These are phyloP conservation scores for Scophthalmus maximus DNA, from an alignment of 2,113 vertebrate genomes.

Conservation along the genomic window DNA sequence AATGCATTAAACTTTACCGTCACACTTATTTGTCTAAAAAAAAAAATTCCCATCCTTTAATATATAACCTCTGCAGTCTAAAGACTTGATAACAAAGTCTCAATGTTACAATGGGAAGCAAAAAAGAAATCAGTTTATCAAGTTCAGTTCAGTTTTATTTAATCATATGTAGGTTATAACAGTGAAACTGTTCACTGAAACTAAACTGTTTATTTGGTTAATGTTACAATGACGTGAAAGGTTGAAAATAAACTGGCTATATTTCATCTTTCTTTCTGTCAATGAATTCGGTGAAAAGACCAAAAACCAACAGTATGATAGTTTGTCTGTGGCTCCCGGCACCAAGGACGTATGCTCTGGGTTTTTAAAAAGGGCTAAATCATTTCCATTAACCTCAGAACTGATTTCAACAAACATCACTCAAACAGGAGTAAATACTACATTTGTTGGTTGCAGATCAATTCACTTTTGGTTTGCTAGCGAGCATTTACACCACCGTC, in stretches of 20 bases:
- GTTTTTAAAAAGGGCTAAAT: background rate
- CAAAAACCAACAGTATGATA: background rate
- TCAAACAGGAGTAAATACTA: too few relatives aligned
- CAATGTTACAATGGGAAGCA: background rate
- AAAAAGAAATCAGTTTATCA: background rate
- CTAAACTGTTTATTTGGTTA: constrained; percentile 1
- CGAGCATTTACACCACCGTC: background rate
- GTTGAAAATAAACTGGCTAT: background rate
- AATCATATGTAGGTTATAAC: background rate
- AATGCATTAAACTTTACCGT: background rate
- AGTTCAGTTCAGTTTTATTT: background rate
- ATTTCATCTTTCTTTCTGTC: background rate
- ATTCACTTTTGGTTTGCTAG: too few relatives aligned
- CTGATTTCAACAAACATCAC: too few relatives aligned
- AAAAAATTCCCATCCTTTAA: background rate
- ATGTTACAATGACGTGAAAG: background rate
- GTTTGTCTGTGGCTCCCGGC: background rate
- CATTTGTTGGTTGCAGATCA: too few relatives aligned
- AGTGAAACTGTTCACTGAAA: background rate
- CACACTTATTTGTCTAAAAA: background rate
- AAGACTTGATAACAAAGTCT: background rate
- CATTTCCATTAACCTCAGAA: background rate
- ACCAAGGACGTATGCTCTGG: background rate
- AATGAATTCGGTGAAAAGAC: constrained; percentile 1
- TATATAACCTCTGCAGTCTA: background rate